Evolutionary conservation across 2,113 vertebrate genomes (phyloP), one percentile per base, ranked within the genome.

Genomic region (Pangasianodon hypophthalmus): DNA sequence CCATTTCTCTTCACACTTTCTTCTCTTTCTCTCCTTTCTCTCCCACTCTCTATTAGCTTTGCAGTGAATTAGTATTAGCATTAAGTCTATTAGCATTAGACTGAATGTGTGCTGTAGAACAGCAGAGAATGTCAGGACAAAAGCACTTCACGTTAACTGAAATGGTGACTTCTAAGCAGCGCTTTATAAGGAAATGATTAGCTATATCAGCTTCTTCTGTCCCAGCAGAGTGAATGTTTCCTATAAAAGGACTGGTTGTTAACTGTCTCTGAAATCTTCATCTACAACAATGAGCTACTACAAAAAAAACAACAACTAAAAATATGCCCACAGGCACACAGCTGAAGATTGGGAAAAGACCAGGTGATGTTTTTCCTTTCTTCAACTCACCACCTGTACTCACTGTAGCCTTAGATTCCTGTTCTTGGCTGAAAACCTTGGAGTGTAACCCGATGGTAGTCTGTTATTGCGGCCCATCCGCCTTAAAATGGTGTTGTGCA

Each of bases 11-110:
- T 73, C 67, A 86, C 41, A 18, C 6, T 3, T 56, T 10, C 4
- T 84, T 67, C 3, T n/a, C 13, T 85, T 46, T 24, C 8, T 50
- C 5, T 69, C 11, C 11, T 26, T 60, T 44, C 21, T 26, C 11
- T 44, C 11, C 56, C 82, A 26, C 37, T 84, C 56, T 29, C 4
- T 84, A 7, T 71, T 86, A 86, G 29, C 64, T 54, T 73, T 41
- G 58, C 3, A 62, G 19, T 84, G 56, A 84, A 84, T 84, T 84
- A 46, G 37, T 62, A 44, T 62, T 56, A 84, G 82, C 56, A 62
- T 62, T 18, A 46, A 44, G 58, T 62, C 82, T 62, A 44, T 84
- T 62, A 62, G 82, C 41, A 46, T 84, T 46, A 26, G 37, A 46
- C 7, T 62, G 37, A 84, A 46, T 46, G 21, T 62, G 37, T 37